Evolutionary conservation across 1,140 invertebrate species (phyloP), one percentile per base, ranked within the genome.

Genomic region (Rhagoletis zephyria): DNA sequence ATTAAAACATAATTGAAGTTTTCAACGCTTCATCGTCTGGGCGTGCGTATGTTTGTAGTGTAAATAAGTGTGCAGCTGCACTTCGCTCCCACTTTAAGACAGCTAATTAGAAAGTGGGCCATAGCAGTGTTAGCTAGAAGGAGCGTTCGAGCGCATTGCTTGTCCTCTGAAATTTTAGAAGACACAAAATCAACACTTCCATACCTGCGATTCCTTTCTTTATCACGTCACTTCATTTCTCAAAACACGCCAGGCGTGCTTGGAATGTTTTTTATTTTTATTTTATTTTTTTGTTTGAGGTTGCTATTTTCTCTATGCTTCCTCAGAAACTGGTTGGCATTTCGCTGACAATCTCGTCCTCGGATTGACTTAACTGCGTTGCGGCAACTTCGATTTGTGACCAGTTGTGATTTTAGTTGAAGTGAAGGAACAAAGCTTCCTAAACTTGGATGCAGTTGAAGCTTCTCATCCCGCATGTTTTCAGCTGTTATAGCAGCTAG

Each of bases 1-100:
- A 87, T 87, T 87, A 87, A 87, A 87, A 87, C 48, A 61, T 56
- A 87, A 87, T 87, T 87, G 86, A 87, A 87, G 61, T 87, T 87
- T 87, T 70, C 85, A 85, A 85, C 85, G 85, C 42, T 85, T 85
- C 74, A 81, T 40, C 74, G 74, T 56, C 19, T 81, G 74, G 5
- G 74, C n/a, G 7, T 51, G n/a, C 48, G 16, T 19, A 19, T 2
- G 48, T 7, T 12, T 9, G 7, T 45, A 14, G 48, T n/a, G n/a
- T 48, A 81, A n/a, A n/a, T n/a, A n/a, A 10, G 74, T 74, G 42
- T 42, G 61, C 67, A 74, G 61, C 61, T 56, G 10, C 42, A n/a
- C 42, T 74, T 74, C 42, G 14, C 14, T 45, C 67, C 40, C 67
- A 42, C 67, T 48, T 74, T 48, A 45, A 10, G 4, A 9, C 67